Percentiles rank a stretch among this genome's conserved stretches.
Evolutionary conservation across 2,797 vertebrate genomes (phyloP).

Genomic region (Sebastes jordani): DNA sequence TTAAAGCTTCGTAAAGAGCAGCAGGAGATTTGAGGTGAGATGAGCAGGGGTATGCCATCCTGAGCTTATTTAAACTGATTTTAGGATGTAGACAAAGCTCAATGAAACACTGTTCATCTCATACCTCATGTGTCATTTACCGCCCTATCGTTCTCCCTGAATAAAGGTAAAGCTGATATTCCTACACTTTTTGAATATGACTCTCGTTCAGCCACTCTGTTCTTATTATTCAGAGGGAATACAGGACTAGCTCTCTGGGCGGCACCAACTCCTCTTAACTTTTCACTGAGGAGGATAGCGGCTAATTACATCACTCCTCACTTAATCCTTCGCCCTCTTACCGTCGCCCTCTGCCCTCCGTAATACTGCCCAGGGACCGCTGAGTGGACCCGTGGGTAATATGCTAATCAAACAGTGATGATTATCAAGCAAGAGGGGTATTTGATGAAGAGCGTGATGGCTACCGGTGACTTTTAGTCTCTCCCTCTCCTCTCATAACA

Average conservation of each 20-base stretch:
- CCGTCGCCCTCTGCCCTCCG: constrained; percentile 39
- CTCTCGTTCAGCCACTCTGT: not conserved
- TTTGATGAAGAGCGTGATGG: constrained; percentile 34
- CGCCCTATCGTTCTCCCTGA: not conserved
- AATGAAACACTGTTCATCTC: not conserved
- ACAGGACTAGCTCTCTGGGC: constrained; percentile 2
- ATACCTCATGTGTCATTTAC: not conserved
- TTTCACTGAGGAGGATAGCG: constrained; percentile 33
- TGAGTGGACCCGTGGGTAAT: constrained; percentile 47
- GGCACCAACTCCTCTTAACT: constrained; percentile 18
- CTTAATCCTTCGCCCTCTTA: constrained; percentile 42
- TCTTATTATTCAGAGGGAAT: constrained; percentile 30
- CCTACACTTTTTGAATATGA: not conserved
- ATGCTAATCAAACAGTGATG: constrained; percentile 54
- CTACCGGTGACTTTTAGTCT: constrained; percentile 12
- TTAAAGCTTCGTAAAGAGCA: too few species aligned
- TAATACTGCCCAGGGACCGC: constrained; percentile 6
- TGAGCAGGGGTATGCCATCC: too few species aligned
- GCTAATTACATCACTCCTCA: constrained; percentile 65
- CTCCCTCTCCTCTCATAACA: not conserved
- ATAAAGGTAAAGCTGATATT: not conserved
- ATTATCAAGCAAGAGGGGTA: constrained; percentile 50
- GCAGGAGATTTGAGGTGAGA: too few species aligned
- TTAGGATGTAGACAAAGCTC: not conserved
- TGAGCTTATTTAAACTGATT: too few species aligned